Percentiles rank a stretch among this genome's conserved stretches.
phyloP scores from a whole-genome alignment of 2,797 vertebrate species.

The Acropternis orthonyx region DNA sequence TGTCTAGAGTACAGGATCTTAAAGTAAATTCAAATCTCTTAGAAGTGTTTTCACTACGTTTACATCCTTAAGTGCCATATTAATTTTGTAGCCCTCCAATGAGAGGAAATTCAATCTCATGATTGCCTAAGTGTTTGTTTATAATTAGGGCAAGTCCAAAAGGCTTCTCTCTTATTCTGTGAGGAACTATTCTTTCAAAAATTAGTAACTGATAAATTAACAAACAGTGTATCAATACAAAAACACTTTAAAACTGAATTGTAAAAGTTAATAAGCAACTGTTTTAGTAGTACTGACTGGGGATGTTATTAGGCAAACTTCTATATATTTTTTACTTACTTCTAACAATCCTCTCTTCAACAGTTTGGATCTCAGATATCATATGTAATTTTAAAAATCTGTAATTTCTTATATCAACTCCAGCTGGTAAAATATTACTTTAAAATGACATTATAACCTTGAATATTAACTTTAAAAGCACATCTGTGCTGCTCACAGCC shows the following conservation, averaged over 20 bases:
- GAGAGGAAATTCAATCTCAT: constrained; percentile 18
- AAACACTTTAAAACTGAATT: not conserved
- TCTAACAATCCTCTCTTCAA: not conserved
- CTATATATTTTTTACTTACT: not conserved
- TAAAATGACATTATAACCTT: not conserved
- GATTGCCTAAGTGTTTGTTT: constrained; percentile 47
- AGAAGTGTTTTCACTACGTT: constrained; percentile 36
- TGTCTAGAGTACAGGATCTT: not conserved
- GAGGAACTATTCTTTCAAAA: not conserved
- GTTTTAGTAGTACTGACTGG: not conserved
- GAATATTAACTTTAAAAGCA: not conserved
- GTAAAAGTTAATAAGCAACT: not conserved
- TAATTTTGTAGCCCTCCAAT: constrained; percentile 50
- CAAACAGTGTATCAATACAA: not conserved
- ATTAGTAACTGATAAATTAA: not conserved
- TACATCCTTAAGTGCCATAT: constrained; percentile 33
- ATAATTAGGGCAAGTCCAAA: constrained; percentile 37
- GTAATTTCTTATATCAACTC: not conserved
- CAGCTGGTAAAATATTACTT: not conserved
- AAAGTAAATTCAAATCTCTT: constrained; percentile 21
- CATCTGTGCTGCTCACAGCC: not conserved
- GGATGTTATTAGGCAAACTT: not conserved
- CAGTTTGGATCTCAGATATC: not conserved
- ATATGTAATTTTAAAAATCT: not conserved
- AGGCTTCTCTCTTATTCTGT: not conserved